Evolutionary conservation across 2,888 invertebrate genomes (phyloP), one percentile per base, ranked within the genome.

Genomic region (Trimorus sp.): DNA sequence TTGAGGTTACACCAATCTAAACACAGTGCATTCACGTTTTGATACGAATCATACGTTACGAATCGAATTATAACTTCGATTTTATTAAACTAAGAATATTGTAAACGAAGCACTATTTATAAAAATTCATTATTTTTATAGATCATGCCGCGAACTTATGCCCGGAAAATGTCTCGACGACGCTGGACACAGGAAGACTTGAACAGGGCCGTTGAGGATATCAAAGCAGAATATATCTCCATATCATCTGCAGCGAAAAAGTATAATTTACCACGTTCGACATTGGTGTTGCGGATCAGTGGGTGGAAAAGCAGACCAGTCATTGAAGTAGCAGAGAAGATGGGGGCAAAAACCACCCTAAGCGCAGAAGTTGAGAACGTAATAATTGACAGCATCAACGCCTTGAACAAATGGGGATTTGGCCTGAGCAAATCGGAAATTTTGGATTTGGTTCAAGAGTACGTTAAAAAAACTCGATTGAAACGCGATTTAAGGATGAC

Each of bases 381-480:
- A 70, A 37, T 70, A 6, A 15, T 42, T 26, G 49, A 58, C 9
- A 26, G 11, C 12, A 14, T 70, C 16, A 49, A 49, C 15, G 69
- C 49, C 12, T 12, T 70, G 16, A 70, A 70, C 7, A 59, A 59
- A 15, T 70, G 69, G 59, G 69, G 69, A 15, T 70, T 59, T 12
- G 59, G 58, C 14, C 5, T 70, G 11, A 49, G 69, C 40, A 49
- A 70, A 49, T n/a, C 48, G 1, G 69, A 70, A 7, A 59, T 70
- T 16, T 49, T 59, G 11, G 49, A 70, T 36, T 16, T 70, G 12
- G 36, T 59, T 15, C 37, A 48, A 56, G 68, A 68, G 2, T 68
- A 45, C 12, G 56, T 68, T 14, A 1, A 6, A 45, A 56, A 16
- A 70, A 59, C 36, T 16, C 16, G 7, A 70, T 70, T 36, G 36